These are phyloP conservation scores for Neopelma chrysocephalum DNA, from an alignment of 2,797 vertebrate genomes.

Conservation along the genomic window DNA sequence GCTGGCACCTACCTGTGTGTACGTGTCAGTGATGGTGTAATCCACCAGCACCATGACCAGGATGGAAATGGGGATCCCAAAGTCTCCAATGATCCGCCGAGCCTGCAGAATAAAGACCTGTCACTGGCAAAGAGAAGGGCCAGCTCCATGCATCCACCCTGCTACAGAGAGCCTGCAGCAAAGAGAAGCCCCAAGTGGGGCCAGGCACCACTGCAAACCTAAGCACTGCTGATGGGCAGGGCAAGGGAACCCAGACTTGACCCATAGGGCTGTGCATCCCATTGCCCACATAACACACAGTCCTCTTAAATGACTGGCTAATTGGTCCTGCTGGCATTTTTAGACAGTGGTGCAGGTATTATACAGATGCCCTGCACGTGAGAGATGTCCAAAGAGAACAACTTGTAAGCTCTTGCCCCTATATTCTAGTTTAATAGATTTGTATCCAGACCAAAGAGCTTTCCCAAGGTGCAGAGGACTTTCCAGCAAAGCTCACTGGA, in stretches of 20 bases:
- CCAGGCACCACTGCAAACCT: neutral
- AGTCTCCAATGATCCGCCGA: slow-evolving; percentile 94
- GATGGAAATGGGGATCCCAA: slow-evolving; percentile 96
- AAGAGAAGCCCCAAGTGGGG: neutral
- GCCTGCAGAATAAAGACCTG: slow-evolving; percentile 76
- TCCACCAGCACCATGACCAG: slow-evolving; percentile 91
- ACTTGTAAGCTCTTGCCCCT: neutral
- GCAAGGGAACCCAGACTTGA: neutral
- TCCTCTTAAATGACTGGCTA: neutral
- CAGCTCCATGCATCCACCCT: neutral
- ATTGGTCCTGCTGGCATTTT: neutral
- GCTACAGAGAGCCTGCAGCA: neutral
- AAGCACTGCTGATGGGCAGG: neutral
- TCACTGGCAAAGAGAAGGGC: neutral
- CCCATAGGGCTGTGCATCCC: neutral
- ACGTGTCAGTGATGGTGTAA: slow-evolving; percentile 89
- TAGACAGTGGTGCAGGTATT: neutral
- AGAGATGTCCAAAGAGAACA: neutral
- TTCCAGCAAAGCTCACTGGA: neutral
- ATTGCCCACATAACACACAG: neutral
- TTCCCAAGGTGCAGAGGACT: neutral
- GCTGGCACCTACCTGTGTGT: slow-evolving; percentile 85
- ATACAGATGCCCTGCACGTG: neutral
- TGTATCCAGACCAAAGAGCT: neutral
- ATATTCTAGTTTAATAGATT: neutral